These are phyloP conservation scores for Galagoides demidoff DNA, from an alignment of 2,797 vertebrate genomes.

Conservation along the genomic window DNA sequence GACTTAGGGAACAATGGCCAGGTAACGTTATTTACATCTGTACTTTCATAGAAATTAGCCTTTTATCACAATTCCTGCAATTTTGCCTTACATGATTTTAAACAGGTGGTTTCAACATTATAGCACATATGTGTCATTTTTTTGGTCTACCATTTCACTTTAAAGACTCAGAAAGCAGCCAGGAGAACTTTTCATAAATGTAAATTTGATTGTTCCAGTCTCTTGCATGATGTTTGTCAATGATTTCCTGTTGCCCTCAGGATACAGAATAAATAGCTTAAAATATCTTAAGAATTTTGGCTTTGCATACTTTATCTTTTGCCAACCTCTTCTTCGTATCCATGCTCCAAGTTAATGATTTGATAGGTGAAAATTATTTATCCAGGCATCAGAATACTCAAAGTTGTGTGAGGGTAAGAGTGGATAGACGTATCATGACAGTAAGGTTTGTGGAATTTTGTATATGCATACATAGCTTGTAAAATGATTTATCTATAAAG, in stretches of 20 bases:
- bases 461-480: neutral
- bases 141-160: neutral
- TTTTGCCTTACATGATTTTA: too few species aligned
- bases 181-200: neutral
- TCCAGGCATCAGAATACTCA: neutral
- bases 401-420: neutral
- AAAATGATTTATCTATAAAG: constrained; percentile 22
- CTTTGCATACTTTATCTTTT: constrained; percentile 10
- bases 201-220: neutral
- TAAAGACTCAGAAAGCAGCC: neutral
- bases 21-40: too few species aligned
- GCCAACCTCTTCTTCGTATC: neutral
- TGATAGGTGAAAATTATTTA: constrained; percentile 4
- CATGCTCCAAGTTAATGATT: neutral
- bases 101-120: too few species aligned
- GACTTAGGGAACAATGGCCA: too few species aligned
- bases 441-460: neutral
- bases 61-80: too few species aligned
- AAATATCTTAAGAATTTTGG: neutral
- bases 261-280: neutral
- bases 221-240: neutral
- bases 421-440: neutral
- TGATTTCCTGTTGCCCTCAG: neutral
- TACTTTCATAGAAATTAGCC: too few species aligned
- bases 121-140: neutral